Evolutionary conservation across 2,888 invertebrate genomes (phyloP).

Genomic region (Dinocampus coccinellae): DNA sequence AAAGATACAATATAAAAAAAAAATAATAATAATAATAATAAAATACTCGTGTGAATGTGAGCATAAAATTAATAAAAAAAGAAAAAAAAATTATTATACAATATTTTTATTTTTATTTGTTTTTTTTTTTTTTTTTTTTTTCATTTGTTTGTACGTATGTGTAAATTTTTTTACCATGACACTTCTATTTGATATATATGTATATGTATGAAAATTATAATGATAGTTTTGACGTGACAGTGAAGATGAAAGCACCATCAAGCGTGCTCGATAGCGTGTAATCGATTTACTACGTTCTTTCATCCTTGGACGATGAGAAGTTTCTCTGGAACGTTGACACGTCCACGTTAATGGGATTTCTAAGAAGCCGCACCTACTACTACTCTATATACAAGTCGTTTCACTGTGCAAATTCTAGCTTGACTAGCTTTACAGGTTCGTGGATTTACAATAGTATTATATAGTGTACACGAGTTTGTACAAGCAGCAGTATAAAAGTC

Average conservation of each 20-base stretch:
- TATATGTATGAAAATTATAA: neutral
- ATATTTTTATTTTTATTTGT: no score
- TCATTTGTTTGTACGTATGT: no score
- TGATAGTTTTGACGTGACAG: neutral
- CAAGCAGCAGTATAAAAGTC: neutral
- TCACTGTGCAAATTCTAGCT: neutral
- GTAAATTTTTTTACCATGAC: neutral
- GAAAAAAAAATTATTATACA: no score
- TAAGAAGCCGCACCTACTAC: neutral
- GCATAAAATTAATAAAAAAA: no score
- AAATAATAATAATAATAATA: no score
- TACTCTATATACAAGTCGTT: neutral
- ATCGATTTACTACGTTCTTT: conserved; percentile 17
- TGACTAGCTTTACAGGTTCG: neutral
- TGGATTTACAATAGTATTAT: neutral
- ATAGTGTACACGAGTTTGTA: conserved; percentile 18
- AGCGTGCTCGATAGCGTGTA: neutral
- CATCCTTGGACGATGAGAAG: neutral
- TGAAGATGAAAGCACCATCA: neutral
- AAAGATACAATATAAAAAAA: no score
- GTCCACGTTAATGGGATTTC: conserved; percentile 3
- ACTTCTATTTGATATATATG: neutral
- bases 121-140: no score
- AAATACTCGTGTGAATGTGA: no score
- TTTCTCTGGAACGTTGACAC: neutral